Evolutionary conservation across 2,113 vertebrate genomes (phyloP).

Genomic region (mouse (Mus musculus)): GRCm39 chr11:44753001-44753500

Average conservation of each 20-base stretch:
- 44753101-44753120: background rate
- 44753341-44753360: background rate
- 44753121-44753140: background rate
- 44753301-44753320: background rate
- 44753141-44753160: background rate
- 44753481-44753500: background rate
- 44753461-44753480: background rate
- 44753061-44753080: background rate
- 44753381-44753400: background rate
- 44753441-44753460: background rate
- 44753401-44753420: background rate
- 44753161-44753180: background rate
- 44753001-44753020: background rate
- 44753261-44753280: background rate
- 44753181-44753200: background rate
- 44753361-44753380: background rate
- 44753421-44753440: background rate
- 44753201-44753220: background rate
- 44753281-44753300: background rate
- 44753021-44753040: background rate
- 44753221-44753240: background rate
- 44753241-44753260: background rate
- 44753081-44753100: background rate
- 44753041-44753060: background rate
- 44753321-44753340: background rate